Evolutionary conservation across 1,140 invertebrate species (phyloP), one percentile per base, ranked within the genome.

Genomic region (Radopholus similis): DNA sequence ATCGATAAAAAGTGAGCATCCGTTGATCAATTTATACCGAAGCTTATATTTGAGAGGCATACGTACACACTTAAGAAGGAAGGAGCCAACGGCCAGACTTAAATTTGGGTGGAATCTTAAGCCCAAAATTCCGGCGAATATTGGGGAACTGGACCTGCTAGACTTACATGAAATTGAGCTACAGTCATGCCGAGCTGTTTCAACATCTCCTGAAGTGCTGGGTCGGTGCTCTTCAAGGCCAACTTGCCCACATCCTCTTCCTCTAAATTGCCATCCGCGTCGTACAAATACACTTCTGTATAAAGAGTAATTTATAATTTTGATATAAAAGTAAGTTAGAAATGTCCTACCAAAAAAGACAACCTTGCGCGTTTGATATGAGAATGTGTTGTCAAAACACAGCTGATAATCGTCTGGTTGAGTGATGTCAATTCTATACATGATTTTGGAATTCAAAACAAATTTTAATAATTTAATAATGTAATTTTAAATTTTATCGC

Each of bases 291-390:
- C 1, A 85, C 59, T 64, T 70, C 32, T 49, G 56, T n/a, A 15
- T 21, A 32, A 63, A 2, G 28, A 23, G 30, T 13, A 57, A 59
- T 57, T 59, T 1, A 11, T 15, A 59, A 47, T 63, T 28, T 23
- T 59, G 2, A 15, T 32, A 40, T 13, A 13, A 23, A 28, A 15
- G 11, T 51, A 59, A 40, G n/a, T 34, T 23, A 70, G 40, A n/a
- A n/a, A n/a, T n/a, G n/a, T n/a, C n/a, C n/a, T n/a, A 40, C 85
- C 84, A 78, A 85, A 85, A 69, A 82, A 85, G 1, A 85, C 84
- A 32, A 84, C 60, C 70, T 85, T 85, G 13, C 69, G 67, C 9
- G 82, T 73, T 67, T 84, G 83, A 38, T 80, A 77, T 60, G 82
- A 83, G 70, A 85, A 85, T 18, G 83, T 78, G 64, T 85, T 85